A percentile compares a stretch with the other conserved stretches of the same genome.
Evolutionary conservation across 2,113 vertebrate species (phyloP).

Genomic region (Cyanoliseus patagonus): DNA sequence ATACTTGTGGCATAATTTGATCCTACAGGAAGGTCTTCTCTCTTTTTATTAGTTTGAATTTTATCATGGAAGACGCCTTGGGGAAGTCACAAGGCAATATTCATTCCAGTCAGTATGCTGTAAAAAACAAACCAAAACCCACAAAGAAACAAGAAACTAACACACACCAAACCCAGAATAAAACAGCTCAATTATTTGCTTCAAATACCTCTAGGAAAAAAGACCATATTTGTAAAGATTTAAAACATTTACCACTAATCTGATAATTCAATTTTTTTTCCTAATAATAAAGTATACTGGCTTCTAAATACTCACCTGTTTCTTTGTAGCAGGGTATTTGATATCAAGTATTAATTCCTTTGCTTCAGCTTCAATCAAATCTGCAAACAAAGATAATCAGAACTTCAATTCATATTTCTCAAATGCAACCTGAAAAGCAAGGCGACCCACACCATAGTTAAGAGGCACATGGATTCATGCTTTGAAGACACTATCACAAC

Average conservation of each 20-base stretch:
- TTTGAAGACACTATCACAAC: not conserved
- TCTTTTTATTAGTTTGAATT: not conserved
- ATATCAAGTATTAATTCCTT: conserved; percentile 90
- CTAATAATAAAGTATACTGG: not conserved
- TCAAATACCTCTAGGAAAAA: not conserved
- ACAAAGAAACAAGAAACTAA: not conserved
- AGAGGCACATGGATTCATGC: accelerated
- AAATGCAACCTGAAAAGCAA: not conserved
- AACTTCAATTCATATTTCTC: not conserved
- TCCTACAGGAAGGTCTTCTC: not conserved
- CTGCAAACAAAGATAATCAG: conserved; percentile 70
- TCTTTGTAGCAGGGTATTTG: conserved; percentile 94
- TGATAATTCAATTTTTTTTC: not conserved
- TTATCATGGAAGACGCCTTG: not conserved
- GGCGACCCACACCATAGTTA: too few relatives aligned
- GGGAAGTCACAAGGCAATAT: not conserved
- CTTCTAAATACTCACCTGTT: conserved; percentile 80
- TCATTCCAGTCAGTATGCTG: not conserved
- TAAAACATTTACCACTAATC: not conserved
- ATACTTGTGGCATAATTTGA: not conserved
- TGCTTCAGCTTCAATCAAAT: conserved; percentile 86
- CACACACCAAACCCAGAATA: not conserved
- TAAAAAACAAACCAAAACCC: not conserved
- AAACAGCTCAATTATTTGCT: not conserved
- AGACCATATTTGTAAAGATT: not conserved